Conservation (phyloP, 1,140 invertebrate genomes). For the Penaeus vannamei region DNA sequence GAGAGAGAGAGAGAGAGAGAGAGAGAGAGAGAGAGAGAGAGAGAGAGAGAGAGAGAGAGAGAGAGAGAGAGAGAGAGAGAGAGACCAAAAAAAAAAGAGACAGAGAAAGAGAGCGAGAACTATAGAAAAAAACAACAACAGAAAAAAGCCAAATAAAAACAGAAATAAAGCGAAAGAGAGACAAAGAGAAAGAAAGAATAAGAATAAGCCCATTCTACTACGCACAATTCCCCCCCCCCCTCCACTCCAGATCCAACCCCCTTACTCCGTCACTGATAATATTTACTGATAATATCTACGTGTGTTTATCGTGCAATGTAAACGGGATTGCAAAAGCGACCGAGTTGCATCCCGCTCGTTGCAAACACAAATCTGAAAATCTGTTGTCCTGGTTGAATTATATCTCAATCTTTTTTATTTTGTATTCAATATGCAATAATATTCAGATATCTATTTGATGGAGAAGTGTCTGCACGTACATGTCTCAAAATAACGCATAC, state of each 20-base stretch:
- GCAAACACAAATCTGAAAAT: too few species aligned
- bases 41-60: neutral
- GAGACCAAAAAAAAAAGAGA: neutral
- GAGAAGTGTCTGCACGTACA: too few species aligned
- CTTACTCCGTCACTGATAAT: too few species aligned
- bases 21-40: slow-evolving; percentile 40
- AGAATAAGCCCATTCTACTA: neutral
- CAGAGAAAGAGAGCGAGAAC: neutral
- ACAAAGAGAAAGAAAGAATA: neutral
- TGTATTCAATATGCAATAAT: too few species aligned
- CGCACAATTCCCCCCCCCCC: neutral
- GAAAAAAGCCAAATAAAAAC: neutral
- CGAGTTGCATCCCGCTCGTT: too few species aligned
- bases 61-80: neutral
- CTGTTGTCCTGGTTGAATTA: too few species aligned
- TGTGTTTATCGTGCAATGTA: too few species aligned
- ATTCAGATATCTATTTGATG: too few species aligned
- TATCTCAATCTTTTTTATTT: too few species aligned
- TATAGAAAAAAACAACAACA: neutral
- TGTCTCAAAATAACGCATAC: too few species aligned
- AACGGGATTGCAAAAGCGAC: too few species aligned
- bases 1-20: slow-evolving; percentile 25
- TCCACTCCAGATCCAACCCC: neutral
- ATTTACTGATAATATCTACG: too few species aligned
- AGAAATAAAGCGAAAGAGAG: neutral